phyloP scores from a whole-genome alignment of 2,888 invertebrate species.

The Drosophila helvetica region DNA sequence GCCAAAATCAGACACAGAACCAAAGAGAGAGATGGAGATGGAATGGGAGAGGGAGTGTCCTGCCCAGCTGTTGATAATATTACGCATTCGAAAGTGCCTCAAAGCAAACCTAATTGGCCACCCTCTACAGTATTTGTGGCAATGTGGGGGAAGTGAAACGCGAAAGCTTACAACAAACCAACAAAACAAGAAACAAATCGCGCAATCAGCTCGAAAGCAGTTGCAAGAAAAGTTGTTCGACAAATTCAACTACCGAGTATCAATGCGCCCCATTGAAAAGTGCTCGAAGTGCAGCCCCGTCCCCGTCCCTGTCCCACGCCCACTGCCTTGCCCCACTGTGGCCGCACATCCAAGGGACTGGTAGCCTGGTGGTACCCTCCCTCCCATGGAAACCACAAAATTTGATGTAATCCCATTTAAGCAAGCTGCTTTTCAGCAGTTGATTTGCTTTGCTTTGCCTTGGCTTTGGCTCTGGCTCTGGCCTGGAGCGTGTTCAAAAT shows the following conservation, averaged over 20 bases:
- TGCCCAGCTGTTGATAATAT: slow-evolving; percentile 41
- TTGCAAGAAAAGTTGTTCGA: slow-evolving; percentile 23
- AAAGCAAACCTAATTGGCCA: slow-evolving; percentile 47
- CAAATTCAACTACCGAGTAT: slow-evolving; percentile 43
- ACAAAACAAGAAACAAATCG: slow-evolving; percentile 17
- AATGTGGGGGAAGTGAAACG: no score
- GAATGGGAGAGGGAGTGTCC: slow-evolving; percentile 11
- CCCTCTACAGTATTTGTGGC: background rate
- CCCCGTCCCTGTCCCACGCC: no score
- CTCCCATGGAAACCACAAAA: slow-evolving; percentile 31
- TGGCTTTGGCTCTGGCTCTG: slow-evolving; percentile 30
- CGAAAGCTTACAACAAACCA: slow-evolving; percentile 15
- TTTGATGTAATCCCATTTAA: slow-evolving; percentile 70
- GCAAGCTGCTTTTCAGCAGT: slow-evolving; percentile 56
- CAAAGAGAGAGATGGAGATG: slow-evolving; percentile 8
- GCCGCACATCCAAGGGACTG: background rate
- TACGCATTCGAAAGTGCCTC: slow-evolving; percentile 49
- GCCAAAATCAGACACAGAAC: slow-evolving; percentile 29
- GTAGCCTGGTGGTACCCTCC: no score
- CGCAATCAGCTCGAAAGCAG: slow-evolving; percentile 20
- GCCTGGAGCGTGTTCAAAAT: slow-evolving; percentile 50
- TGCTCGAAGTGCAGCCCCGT: slow-evolving; percentile 32
- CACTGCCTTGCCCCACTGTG: background rate
- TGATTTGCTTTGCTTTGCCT: slow-evolving; percentile 40
- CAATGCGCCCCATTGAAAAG: slow-evolving; percentile 54